Base-by-base conservation (phyloP, 2,113 vertebrate species). In the Tyrannus savana region DNA sequence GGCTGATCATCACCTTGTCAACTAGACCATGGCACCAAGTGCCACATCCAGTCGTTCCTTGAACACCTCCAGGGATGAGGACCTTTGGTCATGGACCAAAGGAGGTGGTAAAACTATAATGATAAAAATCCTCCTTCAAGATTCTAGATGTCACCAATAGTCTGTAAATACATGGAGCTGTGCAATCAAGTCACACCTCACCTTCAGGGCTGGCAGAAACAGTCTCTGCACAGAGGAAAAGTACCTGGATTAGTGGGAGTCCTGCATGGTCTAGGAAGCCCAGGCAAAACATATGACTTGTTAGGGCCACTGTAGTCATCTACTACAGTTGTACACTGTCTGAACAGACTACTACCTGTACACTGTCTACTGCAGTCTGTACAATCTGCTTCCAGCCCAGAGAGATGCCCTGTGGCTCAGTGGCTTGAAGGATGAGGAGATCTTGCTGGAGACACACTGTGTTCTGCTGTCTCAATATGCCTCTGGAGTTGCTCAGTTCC, bases 211-310 rank as follows among this genome's bases (percentile, higher is more conserved):
- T 53, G 60, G 21, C 28, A 66, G n/a, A 42, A 56, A 12, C 47
- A 19, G 39, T 64, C 5, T 56, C 12, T 53, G 21, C 64, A 58
- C 3, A 19, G 42, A 27, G 12, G 12, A 41, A 6, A n/a, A 0
- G 1, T 9, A 24, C 37, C 7, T 35, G 21, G 33, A 8, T 37
- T 60, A 39, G n/a, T 33, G 31, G n/a, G 13, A 49, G 12, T 85
- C 25, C 27, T 75, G 42, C 10, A 11, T 3, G 9, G 23, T 47
- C 7, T 6, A 39, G 46, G 42, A 52, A 49, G 12, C 37, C 19
- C 33, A 31, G 37, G 25, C 8, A 37, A 56, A 86, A 27, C 1
- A 2, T 7, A 13, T 1, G 0, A 68, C 33, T 64, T 72, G 2
- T 55, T 23, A 55, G 35, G 9, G 39, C 9, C 8, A 3, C n/a